Conservation (phyloP, 2,888 invertebrate species). For the Scrobipalpa atriplicella region DNA sequence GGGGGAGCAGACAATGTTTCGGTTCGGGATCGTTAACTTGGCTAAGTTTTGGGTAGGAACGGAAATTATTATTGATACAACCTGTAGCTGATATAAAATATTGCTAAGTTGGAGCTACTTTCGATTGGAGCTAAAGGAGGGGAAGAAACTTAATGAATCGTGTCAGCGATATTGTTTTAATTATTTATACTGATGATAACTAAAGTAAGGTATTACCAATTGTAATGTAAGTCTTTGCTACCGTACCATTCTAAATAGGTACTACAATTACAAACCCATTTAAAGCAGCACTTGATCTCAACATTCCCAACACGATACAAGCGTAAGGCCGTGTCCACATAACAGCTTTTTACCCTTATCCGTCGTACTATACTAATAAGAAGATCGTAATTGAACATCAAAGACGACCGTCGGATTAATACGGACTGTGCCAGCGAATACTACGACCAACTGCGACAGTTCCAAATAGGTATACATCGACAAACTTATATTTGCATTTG, state of each 20-base stretch:
- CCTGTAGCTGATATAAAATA: conserved; percentile 2
- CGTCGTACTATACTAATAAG: conserved; percentile 64
- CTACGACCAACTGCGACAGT: conserved; percentile 68
- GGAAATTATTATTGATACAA: conserved; percentile 11
- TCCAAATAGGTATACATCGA: conserved; percentile 44
- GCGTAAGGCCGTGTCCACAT: conserved; percentile 65
- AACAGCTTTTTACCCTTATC: conserved; percentile 75
- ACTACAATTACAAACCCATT: too few relatives aligned
- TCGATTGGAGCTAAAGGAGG: not conserved
- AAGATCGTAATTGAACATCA: conserved; percentile 74
- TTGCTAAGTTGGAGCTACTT: not conserved
- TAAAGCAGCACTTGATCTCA: not conserved
- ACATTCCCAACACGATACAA: conserved; percentile 46
- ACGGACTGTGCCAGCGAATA: conserved; percentile 39
- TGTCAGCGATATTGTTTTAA: too few relatives aligned
- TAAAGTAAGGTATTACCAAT: too few relatives aligned
- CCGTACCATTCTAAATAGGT: too few relatives aligned
- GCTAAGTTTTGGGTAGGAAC: conserved; percentile 23
- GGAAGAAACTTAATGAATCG: not conserved
- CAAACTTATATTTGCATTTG: not conserved
- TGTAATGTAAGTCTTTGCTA: too few relatives aligned
- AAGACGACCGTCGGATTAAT: conserved; percentile 63
- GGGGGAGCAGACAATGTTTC: conserved; percentile 55
- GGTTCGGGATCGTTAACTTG: conserved; percentile 35
- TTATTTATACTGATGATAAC: too few relatives aligned